Evolutionary conservation across 2,797 vertebrate species (phyloP), one percentile per base, ranked within the genome.

Genomic region (Halcyon chelicuti): DNA sequence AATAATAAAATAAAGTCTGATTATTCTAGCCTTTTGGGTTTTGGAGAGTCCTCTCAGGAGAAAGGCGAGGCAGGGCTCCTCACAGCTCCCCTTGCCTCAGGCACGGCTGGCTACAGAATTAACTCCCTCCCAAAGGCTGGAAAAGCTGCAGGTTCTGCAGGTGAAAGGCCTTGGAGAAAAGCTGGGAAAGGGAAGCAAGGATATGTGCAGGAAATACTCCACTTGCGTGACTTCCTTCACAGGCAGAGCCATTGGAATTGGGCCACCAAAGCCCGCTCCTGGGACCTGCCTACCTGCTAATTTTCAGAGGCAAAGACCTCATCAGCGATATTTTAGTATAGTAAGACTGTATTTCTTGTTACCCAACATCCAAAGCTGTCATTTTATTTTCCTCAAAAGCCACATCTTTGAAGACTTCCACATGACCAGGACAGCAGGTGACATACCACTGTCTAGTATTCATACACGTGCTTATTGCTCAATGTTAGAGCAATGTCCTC

Each of bases 271-370:
- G 0, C 5, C 18, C 3, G 0, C 6, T 15, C 20, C 37, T 0
- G 0, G 0, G 1, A 75, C 39, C 58, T 5, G 1, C 12, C 5
- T 15, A 51, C 14, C 28, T 20, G 5, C 44, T 65, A 13, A 70
- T 46, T 51, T 58, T 76, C 46, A 81, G 46, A 72, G 46, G 14
- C 29, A 55, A 90, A 90, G 37, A 44, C 25, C 57, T 70, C 55
- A 44, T 11, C 39, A 42, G 11, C 0, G 0, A 33, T 5, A 25
- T 51, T 65, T 15, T 37, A 40, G 60, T 77, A 37, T 1, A 51
- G 7, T 22, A 75, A 18, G 8, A 15, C 5, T 90, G 23, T 46
- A 39, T 26, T 75, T 52, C 65, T 75, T 62, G n/a, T n/a, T 65
- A 42, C 26, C 42, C 13, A 81, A 37, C 21, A 22, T 9, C 16